Base-by-base conservation (phyloP, 2,797 vertebrate genomes). In the Cirrhinus mrigala region DNA sequence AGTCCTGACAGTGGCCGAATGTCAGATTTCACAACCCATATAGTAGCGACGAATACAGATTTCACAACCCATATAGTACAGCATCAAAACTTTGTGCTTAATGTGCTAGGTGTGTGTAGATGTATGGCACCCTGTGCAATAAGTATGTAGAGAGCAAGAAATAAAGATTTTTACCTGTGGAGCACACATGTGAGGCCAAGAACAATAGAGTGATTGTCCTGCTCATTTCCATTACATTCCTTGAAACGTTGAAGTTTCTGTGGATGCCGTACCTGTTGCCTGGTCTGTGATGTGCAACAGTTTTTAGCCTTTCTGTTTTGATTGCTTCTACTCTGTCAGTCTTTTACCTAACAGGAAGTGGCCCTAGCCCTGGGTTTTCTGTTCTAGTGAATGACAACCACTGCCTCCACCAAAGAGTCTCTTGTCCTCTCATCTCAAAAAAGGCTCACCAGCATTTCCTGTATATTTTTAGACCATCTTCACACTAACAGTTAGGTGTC, bases 341-440 rank as follows among this genome's bases (percentile, higher is more conserved):
- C 82, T 64, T 83, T 84, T 69, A 80, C 66, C 74, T 82, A 82
- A 92, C 91, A 95, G 94, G 94, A 96, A 95, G 91, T 90, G 92
- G 91, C 92, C 93, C 84, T 86, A 58, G 88, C 84, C 89, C 90
- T 89, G 68, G 84, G 79, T 84, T 88, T 71, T 88, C 44, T 70
- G 56, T 84, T 83, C 86, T 86, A 85, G 76, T 86, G 76, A 86
- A 79, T 82, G 68, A 85, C 74, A 83, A 64, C 66, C 83, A 44
- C 60, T 82, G 46, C 80, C 82, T 88, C 82, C 87, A 83, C 83
- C 62, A 80, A 52, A 80, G 62, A 80, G 56, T 69, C 81, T 84
- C 75, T 71, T 78, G 86, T 83, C 87, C 86, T 87, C 79, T 89
- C 86, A 85, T 83, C 84, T 88, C 68, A 79, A 68, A 79, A 85